Evolutionary conservation across 2,797 vertebrate genomes (phyloP).

Genomic region (Lithobates pipiens): DNA sequence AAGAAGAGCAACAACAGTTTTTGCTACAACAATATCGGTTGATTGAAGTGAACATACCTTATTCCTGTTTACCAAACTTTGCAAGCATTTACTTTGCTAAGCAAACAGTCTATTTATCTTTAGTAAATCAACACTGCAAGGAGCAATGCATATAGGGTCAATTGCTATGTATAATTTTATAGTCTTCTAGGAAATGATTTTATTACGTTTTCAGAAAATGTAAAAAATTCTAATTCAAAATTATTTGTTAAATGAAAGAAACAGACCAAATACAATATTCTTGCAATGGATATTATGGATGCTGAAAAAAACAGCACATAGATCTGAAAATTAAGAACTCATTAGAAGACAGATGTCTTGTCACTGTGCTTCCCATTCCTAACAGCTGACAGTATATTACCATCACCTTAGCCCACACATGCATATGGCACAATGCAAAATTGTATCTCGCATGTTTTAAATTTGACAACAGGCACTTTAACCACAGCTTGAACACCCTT

Average conservation of each 20-base stretch:
- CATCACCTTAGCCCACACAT: conserved; percentile 33
- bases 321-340: background rate
- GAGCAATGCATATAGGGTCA: too few species aligned
- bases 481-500: conserved; percentile 40
- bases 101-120: too few species aligned
- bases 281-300: background rate
- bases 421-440: conserved; percentile 23
- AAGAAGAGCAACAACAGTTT: too few species aligned
- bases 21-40: too few species aligned
- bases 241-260: background rate
- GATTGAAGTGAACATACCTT: too few species aligned
- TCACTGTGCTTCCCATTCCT: background rate
- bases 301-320: background rate
- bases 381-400: conserved; percentile 16
- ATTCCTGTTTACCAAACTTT: too few species aligned
- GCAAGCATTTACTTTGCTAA: too few species aligned
- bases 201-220: too few species aligned
- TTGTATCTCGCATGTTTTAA: conserved; percentile 30
- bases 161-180: too few species aligned
- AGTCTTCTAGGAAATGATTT: too few species aligned
- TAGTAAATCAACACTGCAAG: too few species aligned
- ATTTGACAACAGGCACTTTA: conserved; percentile 51
- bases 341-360: conserved; percentile 15
- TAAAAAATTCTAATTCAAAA: too few species aligned
- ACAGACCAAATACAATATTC: background rate